Base-by-base conservation (phyloP, 2,888 invertebrate genomes). In the Caenorhabditis angaria region DNA sequence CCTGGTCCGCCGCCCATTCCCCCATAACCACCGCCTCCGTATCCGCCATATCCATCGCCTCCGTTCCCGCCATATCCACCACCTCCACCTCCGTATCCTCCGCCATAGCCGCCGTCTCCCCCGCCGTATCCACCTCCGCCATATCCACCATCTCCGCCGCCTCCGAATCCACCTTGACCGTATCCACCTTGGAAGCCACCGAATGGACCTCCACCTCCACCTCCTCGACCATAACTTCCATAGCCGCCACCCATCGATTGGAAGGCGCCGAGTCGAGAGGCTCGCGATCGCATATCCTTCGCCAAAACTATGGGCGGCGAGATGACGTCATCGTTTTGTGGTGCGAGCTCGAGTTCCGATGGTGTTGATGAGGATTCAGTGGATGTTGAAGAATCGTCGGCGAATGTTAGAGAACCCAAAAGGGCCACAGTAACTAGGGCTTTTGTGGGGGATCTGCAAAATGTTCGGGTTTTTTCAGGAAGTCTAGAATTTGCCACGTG, bases 1-100 rank as follows among this genome's bases (percentile, higher is more conserved):
- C 72, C 72, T 20, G 64, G 65, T 61, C 72, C 72, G 12, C 72
- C 72, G 54, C 72, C 72, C 65, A 64, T 65, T 61, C 72, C 72
- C 50, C 72, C 72, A 59, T 67, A 72, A n/a, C 72, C 72, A 2
- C 72, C 72, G 29, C 67, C 68, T 55, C 68, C 71, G 25, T 61
- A 59, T 10, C 60, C 66, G 14, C 64, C 70, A 50, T 28, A 51
- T n/a, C 62, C 65, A 14, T 47, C 55, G 12, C 35, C 50, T n/a
- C 64, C 67, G 22, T 61, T 56, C 27, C 51, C 41, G 6, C 59
- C 61, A 59, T 62, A 62, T 20, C 64, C 63, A 27, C 61, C 61
- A 61, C 67, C 67, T 4, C 72, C 72, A 25, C 59, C 62, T 50
- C 72, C 72, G 10, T 67, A 67, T 32, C 72, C 72, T 50, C 72